Evolutionary conservation across 2,888 invertebrate species (phyloP), one percentile per base, ranked within the genome.

Genomic region (Cistogaster globosa): DNA sequence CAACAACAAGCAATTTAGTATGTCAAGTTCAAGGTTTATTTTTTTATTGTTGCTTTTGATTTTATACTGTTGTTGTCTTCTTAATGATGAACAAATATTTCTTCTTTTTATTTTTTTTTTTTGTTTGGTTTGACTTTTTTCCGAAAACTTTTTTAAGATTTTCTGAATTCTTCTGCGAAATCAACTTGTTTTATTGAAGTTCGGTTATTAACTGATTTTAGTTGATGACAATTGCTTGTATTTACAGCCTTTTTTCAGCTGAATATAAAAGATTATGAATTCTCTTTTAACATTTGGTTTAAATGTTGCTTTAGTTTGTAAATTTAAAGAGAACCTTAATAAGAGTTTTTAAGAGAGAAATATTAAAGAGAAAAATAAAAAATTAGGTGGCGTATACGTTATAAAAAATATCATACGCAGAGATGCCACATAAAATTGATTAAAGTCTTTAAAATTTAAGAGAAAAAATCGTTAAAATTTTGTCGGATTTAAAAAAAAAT

Each of bases 21-120:
- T 85, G 84, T 85, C 84, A 85, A 85, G 84, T 85, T 85, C 84
- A 85, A 85, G 84, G 84, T 45, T 81, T 69, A 77, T 67, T 53
- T 60, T 16, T 67, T 65, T 48, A 18, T 60, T 68, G n/a, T 42
- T 65, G 20, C 63, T 57, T 45, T 55, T 53, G 36, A 3, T 76
- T 18, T 20, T 42, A 16, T 45, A 32, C 6, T 48, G 9, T 58
- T 18, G 6, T 48, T 57, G 36, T 32, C 18, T 55, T 71, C 62
- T 79, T 67, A 62, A 57, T 72, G 45, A 36, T 53, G 45, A 84
- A 79, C 57, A 14, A 69, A 65, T 75, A 55, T 65, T 45, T 38
- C 2, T 22, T n/a, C 20, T 7, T 63, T 63, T 51, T 12, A n/a
- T n/a, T 48, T 48, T 12, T 36, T 8, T 1, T 9, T 69, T 20